Evolutionary conservation across 2,888 invertebrate genomes (phyloP).

Genomic region (Andrena trimmerana): DNA sequence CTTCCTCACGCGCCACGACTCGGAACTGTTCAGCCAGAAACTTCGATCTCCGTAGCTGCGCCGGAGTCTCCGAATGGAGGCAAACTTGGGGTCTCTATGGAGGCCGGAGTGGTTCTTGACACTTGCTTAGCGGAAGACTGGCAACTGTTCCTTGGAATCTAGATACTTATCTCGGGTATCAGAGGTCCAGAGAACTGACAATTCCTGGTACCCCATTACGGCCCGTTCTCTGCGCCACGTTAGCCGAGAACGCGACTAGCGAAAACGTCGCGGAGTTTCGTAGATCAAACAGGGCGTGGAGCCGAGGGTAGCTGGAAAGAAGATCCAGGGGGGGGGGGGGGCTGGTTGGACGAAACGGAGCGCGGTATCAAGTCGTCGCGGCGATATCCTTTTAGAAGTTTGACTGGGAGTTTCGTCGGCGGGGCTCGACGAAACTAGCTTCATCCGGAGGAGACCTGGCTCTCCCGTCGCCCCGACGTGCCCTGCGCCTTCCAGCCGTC

Average conservation of each 20-base stretch:
- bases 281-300: constrained; percentile 53
- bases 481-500: constrained; percentile 5
- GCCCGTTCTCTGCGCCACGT: background rate
- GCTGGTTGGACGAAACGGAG: constrained; percentile 36
- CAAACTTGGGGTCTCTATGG: background rate
- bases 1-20: background rate
- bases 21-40: background rate
- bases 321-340: background rate
- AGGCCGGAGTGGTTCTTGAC: no score
- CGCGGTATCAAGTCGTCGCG: constrained; percentile 65
- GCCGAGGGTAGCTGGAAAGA: background rate
- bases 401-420: constrained; percentile 59
- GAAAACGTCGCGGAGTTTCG: constrained; percentile 52
- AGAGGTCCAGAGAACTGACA: background rate
- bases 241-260: constrained; percentile 33
- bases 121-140: no score
- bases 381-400: constrained; percentile 75
- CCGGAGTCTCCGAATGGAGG: background rate
- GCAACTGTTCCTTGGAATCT: no score
- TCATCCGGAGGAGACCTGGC: constrained; percentile 4
- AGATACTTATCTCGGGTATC: no score
- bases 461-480: background rate
- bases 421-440: background rate
- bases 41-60: background rate
- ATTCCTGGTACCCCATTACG: background rate